phyloP scores from a whole-genome alignment of 2,888 invertebrate species.

The Argyresthia albistria region DNA sequence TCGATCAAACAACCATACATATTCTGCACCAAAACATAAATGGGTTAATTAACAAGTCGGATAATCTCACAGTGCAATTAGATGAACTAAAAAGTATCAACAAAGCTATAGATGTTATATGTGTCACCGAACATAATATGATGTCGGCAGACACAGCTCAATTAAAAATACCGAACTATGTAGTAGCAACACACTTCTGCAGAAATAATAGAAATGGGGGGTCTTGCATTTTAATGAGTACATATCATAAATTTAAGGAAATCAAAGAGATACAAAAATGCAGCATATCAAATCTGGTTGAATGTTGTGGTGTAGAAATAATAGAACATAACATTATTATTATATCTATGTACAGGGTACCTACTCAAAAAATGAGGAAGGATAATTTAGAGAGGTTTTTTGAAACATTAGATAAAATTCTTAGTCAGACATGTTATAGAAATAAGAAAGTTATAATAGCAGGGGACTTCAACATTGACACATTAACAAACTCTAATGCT shows the following conservation, averaged over 20 bases:
- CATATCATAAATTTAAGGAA: background rate
- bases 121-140: slow-evolving; percentile 14
- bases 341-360: slow-evolving; percentile 10
- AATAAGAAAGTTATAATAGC: slow-evolving; percentile 7
- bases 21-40: slow-evolving; percentile 11
- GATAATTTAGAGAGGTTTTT: slow-evolving; percentile 2
- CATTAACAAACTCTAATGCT: background rate
- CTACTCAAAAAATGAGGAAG: background rate
- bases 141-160: background rate
- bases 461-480: slow-evolving; percentile 4
- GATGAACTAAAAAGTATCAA: background rate
- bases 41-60: slow-evolving; percentile 8
- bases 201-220: background rate
- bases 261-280: background rate
- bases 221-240: background rate
- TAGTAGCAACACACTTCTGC: background rate
- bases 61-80: slow-evolving; percentile 6
- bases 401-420: background rate
- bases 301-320: slow-evolving; percentile 10
- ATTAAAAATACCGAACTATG: background rate
- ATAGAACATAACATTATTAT: slow-evolving; percentile 5
- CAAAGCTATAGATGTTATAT: slow-evolving; percentile 9
- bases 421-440: background rate
- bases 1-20: no score
- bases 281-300: slow-evolving; percentile 5